Evolutionary conservation across 2,888 invertebrate species (phyloP), one percentile per base, ranked within the genome.

Genomic region (Leptinotarsa haldemani): DNA sequence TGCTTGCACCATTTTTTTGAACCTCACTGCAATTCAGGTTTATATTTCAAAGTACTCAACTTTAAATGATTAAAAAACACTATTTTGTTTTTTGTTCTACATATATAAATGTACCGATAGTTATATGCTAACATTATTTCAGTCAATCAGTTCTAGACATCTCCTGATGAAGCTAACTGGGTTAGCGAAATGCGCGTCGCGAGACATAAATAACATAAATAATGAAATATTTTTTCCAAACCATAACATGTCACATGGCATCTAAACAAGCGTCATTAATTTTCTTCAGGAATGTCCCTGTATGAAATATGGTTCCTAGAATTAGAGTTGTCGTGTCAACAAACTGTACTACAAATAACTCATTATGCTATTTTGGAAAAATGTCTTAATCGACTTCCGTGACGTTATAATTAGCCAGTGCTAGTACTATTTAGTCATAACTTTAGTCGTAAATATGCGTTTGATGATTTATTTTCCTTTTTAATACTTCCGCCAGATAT

Each of bases 341-440:
- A 61, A 48, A 56, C 18, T 68, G 12, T 18, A 16, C 67, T 52
- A 68, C 56, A 56, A 68, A 68, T 68, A 68, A 56, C 68, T 68
- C 68, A 22, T 68, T 68, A 56, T 68, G 40, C 46, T 53, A 52
- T 68, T 68, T 56, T n/a, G 61, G 40, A 50, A 56, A 67, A 58
- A 58, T 68, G 58, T 68, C 68, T 12, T 46, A 56, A 56, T 68
- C 25, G 20, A 56, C 68, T 68, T 68, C 68, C 56, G 13, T 48
- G 22, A 56, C 20, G 53, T 56, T 68, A 68, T 68, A 46, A 56
- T 68, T 68, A 68, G 56, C 58, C 52, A 20, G 56, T 46, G 40
- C 22, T 61, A 0, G 22, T 56, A 56, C 56, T 18, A 20, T 56
- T 18, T 56, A 4, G 56, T 1, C 25, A 56, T 22, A 22, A 56